Evolutionary conservation across 2,797 vertebrate species (phyloP).

Genomic region (Diplodus puntazzo): DNA sequence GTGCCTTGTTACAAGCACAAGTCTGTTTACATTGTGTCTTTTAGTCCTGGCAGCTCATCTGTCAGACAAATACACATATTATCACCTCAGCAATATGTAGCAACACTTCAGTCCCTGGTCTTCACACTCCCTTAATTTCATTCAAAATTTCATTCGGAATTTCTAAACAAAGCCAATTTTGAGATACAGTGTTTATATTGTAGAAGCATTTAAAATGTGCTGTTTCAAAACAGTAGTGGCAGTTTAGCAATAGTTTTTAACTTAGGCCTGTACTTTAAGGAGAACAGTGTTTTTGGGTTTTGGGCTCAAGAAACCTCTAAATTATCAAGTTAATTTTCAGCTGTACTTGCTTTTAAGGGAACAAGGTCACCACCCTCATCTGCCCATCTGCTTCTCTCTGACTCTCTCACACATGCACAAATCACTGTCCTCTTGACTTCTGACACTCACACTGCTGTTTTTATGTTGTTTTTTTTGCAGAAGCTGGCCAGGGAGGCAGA

Average conservation of each 20-base stretch:
- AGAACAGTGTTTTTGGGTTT: slow-evolving; percentile 26
- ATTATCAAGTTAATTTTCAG: slow-evolving; percentile 34
- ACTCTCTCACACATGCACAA: slow-evolving; percentile 20
- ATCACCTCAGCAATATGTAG: background rate
- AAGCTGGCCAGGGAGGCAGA: slow-evolving; percentile 94
- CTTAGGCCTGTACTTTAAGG: background rate
- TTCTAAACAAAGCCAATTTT: background rate
- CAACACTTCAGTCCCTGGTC: background rate
- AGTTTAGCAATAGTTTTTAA: background rate
- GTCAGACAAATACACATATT: slow-evolving; percentile 1
- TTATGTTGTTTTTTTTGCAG: slow-evolving; percentile 80
- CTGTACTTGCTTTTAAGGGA: slow-evolving; percentile 23
- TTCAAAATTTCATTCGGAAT: background rate
- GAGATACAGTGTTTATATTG: background rate
- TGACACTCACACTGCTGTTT: slow-evolving; percentile 64
- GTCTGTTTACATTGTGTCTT: slow-evolving; percentile 12
- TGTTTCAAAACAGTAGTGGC: background rate
- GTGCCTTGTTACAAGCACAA: background rate
- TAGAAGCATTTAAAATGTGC: background rate
- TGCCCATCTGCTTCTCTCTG: slow-evolving; percentile 19
- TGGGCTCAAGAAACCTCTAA: background rate
- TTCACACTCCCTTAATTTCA: background rate
- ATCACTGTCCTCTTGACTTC: slow-evolving; percentile 52
- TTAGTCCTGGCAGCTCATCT: background rate
- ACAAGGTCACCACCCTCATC: slow-evolving; percentile 17